phyloP scores from a whole-genome alignment of 1,140 invertebrate species.

The Hylyphantes graminicola region DNA sequence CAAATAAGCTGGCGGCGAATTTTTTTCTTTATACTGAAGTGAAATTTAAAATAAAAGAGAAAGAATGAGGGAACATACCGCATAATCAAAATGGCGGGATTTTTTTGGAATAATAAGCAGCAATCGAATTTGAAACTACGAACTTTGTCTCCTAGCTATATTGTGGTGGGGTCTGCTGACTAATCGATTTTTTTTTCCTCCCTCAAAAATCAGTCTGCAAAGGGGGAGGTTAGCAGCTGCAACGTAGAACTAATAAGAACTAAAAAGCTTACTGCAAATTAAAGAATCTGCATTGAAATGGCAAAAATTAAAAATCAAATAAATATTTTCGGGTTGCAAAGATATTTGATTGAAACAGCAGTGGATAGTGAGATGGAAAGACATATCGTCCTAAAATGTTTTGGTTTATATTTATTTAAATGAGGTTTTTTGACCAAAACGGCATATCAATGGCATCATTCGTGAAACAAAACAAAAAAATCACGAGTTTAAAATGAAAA shows the following conservation, averaged over 20 bases:
- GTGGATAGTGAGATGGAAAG: too few species aligned
- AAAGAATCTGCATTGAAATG: constrained; percentile 53
- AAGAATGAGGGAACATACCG: constrained; percentile 14
- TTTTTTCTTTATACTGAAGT: constrained; percentile 4
- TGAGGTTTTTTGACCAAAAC: too few species aligned
- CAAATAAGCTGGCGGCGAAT: background rate
- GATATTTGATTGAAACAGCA: too few species aligned
- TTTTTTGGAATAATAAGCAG: background rate
- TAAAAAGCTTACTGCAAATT: constrained; percentile 38
- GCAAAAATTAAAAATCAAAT: background rate
- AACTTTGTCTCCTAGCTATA: too few species aligned
- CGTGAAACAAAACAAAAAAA: too few species aligned
- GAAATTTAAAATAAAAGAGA: constrained; percentile 27
- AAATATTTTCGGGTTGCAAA: too few species aligned
- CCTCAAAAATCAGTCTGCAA: background rate
- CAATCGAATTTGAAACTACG: constrained; percentile 27
- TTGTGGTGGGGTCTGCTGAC: constrained; percentile 28
- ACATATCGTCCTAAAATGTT: too few species aligned
- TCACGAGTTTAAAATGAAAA: too few species aligned
- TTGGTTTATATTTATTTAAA: too few species aligned
- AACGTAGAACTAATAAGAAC: constrained; percentile 3
- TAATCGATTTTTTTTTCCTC: constrained; percentile 27
- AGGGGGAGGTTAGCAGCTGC: background rate
- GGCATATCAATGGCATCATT: too few species aligned
- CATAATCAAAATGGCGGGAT: constrained; percentile 12